phyloP scores from a whole-genome alignment of 1,140 invertebrate species.

The Arion vulgaris region DNA sequence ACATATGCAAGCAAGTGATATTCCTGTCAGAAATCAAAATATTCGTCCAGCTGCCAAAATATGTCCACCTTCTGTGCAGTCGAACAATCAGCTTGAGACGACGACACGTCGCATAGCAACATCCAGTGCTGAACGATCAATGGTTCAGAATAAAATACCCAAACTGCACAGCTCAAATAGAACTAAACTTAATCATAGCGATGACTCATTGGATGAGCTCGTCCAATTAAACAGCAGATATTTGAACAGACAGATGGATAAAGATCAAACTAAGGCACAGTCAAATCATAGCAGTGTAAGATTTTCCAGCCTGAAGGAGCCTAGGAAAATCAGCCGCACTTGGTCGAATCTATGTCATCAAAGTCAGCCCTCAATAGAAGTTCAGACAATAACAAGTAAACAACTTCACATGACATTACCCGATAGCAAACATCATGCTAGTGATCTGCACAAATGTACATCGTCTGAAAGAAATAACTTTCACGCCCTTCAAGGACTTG shows the following conservation, averaged over 20 bases:
- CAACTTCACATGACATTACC: slow-evolving; percentile 40
- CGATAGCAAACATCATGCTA: background rate
- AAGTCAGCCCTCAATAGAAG: background rate
- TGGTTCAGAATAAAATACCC: background rate
- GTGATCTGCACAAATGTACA: background rate
- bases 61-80: slow-evolving; percentile 9
- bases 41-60: background rate
- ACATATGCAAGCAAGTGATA: background rate
- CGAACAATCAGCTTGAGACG: slow-evolving; percentile 37
- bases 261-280: slow-evolving; percentile 18
- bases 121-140: background rate
- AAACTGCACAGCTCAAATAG: background rate
- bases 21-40: background rate
- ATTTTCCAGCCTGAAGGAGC: slow-evolving; percentile 45
- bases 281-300: background rate
- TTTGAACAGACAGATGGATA: slow-evolving; percentile 58
- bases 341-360: background rate
- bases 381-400: slow-evolving; percentile 5
- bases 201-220: slow-evolving; percentile 66
- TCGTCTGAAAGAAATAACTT: background rate
- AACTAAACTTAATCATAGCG: slow-evolving; percentile 46
- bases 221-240: slow-evolving; percentile 68
- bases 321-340: background rate
- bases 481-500: background rate
- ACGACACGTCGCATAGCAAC: slow-evolving; percentile 33